A percentile compares a stretch with the other conserved stretches of the same genome.
Evolutionary conservation across 2,113 vertebrate genomes (phyloP).

Genomic region (Bos taurus): DNA sequence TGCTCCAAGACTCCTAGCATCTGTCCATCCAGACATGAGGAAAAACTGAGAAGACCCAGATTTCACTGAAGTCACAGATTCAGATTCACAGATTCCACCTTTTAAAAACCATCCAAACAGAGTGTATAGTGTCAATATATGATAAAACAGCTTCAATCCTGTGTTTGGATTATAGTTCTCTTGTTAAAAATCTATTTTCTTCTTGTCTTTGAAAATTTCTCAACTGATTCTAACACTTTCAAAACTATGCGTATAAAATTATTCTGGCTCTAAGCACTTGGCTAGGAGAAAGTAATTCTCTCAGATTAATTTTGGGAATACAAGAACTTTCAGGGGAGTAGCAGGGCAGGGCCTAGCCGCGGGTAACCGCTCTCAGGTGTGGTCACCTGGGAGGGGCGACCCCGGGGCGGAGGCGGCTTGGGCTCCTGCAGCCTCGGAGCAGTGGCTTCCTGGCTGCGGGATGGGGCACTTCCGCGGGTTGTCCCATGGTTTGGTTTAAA

Average conservation of each 20-base stretch:
- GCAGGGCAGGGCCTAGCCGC: too few relatives aligned
- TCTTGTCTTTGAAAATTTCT: background rate
- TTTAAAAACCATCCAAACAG: background rate
- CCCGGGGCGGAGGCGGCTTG: too few relatives aligned
- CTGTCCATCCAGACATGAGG: background rate
- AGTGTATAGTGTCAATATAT: background rate
- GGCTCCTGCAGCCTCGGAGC: too few relatives aligned
- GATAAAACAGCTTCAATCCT: background rate
- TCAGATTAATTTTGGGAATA: background rate
- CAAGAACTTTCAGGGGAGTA: background rate
- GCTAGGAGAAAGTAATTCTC: background rate
- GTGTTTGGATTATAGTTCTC: background rate
- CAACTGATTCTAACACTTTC: background rate
- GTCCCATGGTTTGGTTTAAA: too few relatives aligned
- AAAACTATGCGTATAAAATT: background rate
- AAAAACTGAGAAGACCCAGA: background rate
- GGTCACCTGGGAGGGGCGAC: too few relatives aligned
- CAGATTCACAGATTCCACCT: background rate
- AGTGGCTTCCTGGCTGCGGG: too few relatives aligned
- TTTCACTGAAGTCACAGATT: background rate
- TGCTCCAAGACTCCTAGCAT: background rate
- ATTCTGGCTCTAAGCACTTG: background rate
- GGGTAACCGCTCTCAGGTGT: too few relatives aligned
- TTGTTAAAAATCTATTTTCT: background rate
- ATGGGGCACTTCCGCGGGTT: too few relatives aligned